phyloP scores from a whole-genome alignment of 2,888 invertebrate species.

The Temnothorax rugatulus region DNA sequence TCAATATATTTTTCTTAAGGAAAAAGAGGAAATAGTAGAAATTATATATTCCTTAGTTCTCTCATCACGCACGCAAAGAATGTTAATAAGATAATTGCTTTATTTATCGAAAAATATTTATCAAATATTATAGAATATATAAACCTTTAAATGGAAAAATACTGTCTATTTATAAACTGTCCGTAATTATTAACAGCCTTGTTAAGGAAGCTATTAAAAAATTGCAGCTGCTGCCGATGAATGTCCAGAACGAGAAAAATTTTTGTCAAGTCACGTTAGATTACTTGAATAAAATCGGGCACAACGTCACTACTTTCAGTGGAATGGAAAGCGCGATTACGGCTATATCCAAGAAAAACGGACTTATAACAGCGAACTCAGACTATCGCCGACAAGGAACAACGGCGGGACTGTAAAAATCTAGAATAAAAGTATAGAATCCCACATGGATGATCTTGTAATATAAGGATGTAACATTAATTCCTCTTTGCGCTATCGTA shows the following conservation, averaged over 20 bases:
- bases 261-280: conserved; percentile 75
- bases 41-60: neutral
- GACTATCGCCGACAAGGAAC: conserved; percentile 83
- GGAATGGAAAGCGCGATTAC: conserved; percentile 84
- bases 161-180: neutral
- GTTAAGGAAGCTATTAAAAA: conserved; percentile 10
- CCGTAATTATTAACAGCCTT: neutral
- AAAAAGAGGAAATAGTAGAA: neutral
- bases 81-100: neutral
- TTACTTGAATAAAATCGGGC: conserved; percentile 78
- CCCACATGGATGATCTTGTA: neutral
- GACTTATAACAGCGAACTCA: conserved; percentile 80
- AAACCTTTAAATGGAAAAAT: neutral
- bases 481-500: neutral
- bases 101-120: neutral
- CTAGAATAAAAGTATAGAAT: neutral
- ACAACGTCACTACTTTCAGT: conserved; percentile 74
- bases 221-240: conserved; percentile 83
- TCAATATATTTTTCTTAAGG: neutral
- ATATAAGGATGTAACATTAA: neutral
- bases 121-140: neutral
- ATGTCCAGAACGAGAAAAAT: conserved; percentile 77
- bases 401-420: conserved; percentile 77
- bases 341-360: conserved; percentile 75
- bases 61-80: neutral